Evolutionary conservation across 2,113 vertebrate genomes (phyloP), one percentile per base, ranked within the genome.

Genomic region (Labeo rohita): DNA sequence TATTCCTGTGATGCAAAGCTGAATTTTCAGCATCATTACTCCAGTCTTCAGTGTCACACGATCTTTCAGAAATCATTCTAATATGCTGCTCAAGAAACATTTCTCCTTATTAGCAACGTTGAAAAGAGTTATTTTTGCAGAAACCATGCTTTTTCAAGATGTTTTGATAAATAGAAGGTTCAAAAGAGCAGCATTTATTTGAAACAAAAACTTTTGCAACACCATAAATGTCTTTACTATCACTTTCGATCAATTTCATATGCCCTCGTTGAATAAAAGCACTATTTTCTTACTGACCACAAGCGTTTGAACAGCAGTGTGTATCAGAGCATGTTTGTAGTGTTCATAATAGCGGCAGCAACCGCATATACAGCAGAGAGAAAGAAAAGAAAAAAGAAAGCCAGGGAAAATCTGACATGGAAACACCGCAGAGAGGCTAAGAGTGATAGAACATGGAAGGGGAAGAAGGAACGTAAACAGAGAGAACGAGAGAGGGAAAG

Each of bases 301-400:
- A 73, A 45, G 10, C 18, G 18, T 76, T 50, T 16, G n/a, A 77
- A 77, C 23, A 77, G 43, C 21, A 23, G 43, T 23, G 43, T 74
- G n/a, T 47, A 47, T 74, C n/a, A 23, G 70, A 74, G 23, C 63
- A 34, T 13, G 18, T 47, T 47, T 88, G 89, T 90, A 89, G 87
- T 89, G 90, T 92, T 92, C 91, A 89, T 90, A 91, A 91, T 92
- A 92, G 92, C 92, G 93, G 92, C 88, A 88, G 89, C 92, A 94
- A 93, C 93, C 93, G 23, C 94, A 95, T 93, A 63, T 47, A 54
- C 54, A 75, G 34, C 39, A 45, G 70, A 61, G 56, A 83, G 36
- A 83, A 21, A 73, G 68, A 87, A 47, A 23, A 81, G 68, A 66
- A 49, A 49, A 54, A 43, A 79, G 66, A 23, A 87, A 72, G 36